phyloP scores from a whole-genome alignment of 2,797 vertebrate species.

The Tokudaia tokunoshimensis region DNA sequence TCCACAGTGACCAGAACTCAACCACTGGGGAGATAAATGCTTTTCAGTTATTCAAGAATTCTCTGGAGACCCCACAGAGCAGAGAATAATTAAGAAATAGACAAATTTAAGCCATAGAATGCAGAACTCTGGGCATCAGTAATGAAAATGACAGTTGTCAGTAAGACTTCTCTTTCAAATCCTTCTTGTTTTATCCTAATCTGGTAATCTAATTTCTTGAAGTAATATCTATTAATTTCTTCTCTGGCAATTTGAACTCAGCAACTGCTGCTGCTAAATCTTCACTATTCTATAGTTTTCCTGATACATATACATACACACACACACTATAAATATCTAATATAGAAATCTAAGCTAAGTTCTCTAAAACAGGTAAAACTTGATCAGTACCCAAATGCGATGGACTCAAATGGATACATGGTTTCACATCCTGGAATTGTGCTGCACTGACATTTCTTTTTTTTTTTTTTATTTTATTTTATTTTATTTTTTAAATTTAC shows the following conservation, averaged over 20 bases:
- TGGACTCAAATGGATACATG: not conserved
- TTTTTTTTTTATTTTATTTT: too few relatives aligned
- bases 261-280: not conserved
- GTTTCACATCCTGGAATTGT: not conserved
- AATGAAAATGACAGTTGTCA: constrained; percentile 21
- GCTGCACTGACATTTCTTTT: not conserved
- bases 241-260: not conserved
- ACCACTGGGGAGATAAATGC: constrained; percentile 17
- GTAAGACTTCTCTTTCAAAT: constrained; percentile 12
- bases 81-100: constrained; percentile 70
- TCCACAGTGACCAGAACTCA: constrained; percentile 46
- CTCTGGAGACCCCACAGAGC: not conserved
- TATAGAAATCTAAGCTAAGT: not conserved
- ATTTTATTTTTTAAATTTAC: too few relatives aligned
- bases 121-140: constrained; percentile 1
- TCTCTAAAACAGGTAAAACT: not conserved
- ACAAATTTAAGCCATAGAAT: constrained; percentile 38
- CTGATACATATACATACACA: not conserved
- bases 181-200: not conserved
- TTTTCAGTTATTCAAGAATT: constrained; percentile 75
- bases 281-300: not conserved
- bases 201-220: constrained; percentile 29
- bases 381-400: not conserved
- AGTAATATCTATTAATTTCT: constrained; percentile 22
- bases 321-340: not conserved